phyloP scores from a whole-genome alignment of 1,140 invertebrate genomes.

The Drosophila tristis region DNA sequence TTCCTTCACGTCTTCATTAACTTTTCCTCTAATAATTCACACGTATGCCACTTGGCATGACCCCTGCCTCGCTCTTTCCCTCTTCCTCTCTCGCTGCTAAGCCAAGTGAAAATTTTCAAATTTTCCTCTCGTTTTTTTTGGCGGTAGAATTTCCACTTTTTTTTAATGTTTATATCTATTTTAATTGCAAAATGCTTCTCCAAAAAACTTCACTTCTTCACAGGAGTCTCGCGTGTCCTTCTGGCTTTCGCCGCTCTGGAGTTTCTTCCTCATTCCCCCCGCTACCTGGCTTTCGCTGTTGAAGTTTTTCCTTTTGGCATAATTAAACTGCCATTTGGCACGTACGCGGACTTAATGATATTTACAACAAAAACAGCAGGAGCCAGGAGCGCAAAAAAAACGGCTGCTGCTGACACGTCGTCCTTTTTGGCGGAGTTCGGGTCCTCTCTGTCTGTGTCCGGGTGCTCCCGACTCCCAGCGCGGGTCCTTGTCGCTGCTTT shows the following conservation, averaged over 20 bases:
- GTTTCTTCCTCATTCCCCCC: slow-evolving; percentile 1
- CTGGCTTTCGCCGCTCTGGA: slow-evolving; percentile 1
- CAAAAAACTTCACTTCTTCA: slow-evolving; percentile 29
- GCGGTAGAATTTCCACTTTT: background rate
- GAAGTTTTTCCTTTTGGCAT: slow-evolving; percentile 38
- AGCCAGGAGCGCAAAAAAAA: slow-evolving; percentile 16
- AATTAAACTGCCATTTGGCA: slow-evolving; percentile 77
- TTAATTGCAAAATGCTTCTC: slow-evolving; percentile 48
- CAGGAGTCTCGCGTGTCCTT: slow-evolving; percentile 12
- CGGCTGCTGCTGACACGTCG: slow-evolving; percentile 43
- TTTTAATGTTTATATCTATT: slow-evolving; percentile 48
- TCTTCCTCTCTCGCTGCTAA: slow-evolving; percentile 13
- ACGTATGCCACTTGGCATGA: slow-evolving; percentile 31
- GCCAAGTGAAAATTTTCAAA: slow-evolving; percentile 48
- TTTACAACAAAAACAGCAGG: slow-evolving; percentile 65
- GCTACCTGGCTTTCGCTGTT: background rate
- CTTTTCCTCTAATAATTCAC: slow-evolving; percentile 60
- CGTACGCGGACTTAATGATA: slow-evolving; percentile 73
- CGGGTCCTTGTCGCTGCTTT: no score
- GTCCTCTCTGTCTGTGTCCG: slow-evolving; percentile 3
- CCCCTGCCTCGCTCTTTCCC: background rate
- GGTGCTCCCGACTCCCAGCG: background rate
- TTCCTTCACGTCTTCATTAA: slow-evolving; percentile 54
- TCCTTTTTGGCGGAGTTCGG: slow-evolving; percentile 27
- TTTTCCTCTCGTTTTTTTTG: slow-evolving; percentile 12